These are phyloP conservation scores for Thalassophryne amazonica DNA, from an alignment of 2,797 vertebrate species.

Conservation along the genomic window DNA sequence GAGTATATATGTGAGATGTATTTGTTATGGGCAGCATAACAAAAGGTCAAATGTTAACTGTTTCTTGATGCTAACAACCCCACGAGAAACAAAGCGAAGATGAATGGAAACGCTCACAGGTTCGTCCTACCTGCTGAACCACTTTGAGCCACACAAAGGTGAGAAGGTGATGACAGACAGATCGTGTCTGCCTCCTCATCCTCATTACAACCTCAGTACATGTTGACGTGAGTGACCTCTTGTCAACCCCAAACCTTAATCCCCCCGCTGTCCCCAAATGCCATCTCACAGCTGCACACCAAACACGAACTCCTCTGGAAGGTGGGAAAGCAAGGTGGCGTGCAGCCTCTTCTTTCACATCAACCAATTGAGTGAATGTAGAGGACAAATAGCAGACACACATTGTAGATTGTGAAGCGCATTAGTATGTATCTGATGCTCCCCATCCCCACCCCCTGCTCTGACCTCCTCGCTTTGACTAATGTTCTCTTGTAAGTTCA, in stretches of 20 bases:
- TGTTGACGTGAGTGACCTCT: constrained; percentile 53
- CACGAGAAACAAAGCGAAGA: neutral
- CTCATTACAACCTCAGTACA: constrained; percentile 19
- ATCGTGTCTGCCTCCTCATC: constrained; percentile 49
- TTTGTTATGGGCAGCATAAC: too few relatives aligned
- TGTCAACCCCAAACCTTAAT: constrained; percentile 42
- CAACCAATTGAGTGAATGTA: neutral
- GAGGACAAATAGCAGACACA: constrained; percentile 8
- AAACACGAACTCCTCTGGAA: neutral
- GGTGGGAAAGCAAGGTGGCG: too few relatives aligned
- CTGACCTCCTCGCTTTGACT: constrained; percentile 58
- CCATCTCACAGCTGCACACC: constrained; percentile 16
- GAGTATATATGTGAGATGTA: too few relatives aligned
- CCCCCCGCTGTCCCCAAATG: neutral
- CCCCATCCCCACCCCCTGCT: neutral
- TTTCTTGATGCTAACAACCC: neutral
- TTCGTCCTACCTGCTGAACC: constrained; percentile 46
- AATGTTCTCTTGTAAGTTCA: constrained; percentile 65
- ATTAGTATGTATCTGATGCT: constrained; percentile 26
- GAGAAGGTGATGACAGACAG: constrained; percentile 77
- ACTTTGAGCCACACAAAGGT: constrained; percentile 63
- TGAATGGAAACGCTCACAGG: neutral
- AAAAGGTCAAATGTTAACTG: too few relatives aligned
- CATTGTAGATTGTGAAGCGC: constrained; percentile 9
- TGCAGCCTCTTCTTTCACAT: too few relatives aligned